Percentiles rank a stretch among this genome's conserved stretches.
phyloP scores from a whole-genome alignment of 2,888 invertebrate genomes.

The Hipparchia semele region DNA sequence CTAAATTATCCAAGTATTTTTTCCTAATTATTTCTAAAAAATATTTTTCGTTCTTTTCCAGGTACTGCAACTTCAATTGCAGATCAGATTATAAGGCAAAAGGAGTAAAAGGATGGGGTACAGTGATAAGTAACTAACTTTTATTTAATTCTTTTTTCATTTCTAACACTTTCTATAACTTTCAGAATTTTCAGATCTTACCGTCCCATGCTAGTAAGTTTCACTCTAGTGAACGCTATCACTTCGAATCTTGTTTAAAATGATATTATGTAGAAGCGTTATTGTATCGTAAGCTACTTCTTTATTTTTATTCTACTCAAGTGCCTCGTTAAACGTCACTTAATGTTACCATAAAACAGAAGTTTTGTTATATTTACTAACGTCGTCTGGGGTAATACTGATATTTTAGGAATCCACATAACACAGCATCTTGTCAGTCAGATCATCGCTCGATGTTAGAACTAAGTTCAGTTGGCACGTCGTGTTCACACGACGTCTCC shows the following conservation, averaged over 20 bases:
- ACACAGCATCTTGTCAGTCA: background rate
- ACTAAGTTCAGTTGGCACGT: conserved; percentile 43
- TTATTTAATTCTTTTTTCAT: background rate
- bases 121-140: conserved; percentile 14
- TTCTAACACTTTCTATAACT: background rate
- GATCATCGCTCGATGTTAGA: conserved; percentile 3
- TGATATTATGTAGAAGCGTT: background rate
- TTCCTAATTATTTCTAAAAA: background rate
- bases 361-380: background rate
- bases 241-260: background rate
- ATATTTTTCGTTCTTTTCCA: conserved; percentile 3
- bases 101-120: conserved; percentile 19
- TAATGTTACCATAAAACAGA: background rate
- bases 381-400: background rate
- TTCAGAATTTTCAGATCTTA: background rate
- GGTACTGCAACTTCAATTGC: conserved; percentile 18
- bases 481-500: conserved; percentile 51
- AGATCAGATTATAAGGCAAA: conserved; percentile 2
- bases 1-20: background rate
- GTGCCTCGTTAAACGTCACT: background rate
- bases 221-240: background rate
- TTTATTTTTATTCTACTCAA: background rate
- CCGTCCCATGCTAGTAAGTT: background rate
- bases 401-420: conserved; percentile 3
- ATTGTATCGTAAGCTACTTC: background rate